Evolutionary conservation across 2,797 vertebrate species (phyloP).

Genomic region (Nannoperca obscura): DNA sequence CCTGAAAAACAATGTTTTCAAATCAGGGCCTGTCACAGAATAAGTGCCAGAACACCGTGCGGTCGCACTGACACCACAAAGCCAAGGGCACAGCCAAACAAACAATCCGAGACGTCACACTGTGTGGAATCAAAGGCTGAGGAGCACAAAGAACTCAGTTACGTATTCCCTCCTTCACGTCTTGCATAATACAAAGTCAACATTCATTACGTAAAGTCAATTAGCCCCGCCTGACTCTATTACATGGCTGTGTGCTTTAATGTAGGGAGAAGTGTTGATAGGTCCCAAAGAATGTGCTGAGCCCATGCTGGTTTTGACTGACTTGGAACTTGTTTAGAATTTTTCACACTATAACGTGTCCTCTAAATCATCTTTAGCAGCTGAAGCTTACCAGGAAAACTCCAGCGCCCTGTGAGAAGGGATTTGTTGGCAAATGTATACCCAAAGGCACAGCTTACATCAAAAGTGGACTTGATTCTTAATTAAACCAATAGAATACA

Average conservation of each 20-base stretch:
- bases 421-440: constrained; percentile 60
- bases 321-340: constrained; percentile 20
- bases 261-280: constrained; percentile 18
- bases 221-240: constrained; percentile 46
- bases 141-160: constrained; percentile 20
- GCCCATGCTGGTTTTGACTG: constrained; percentile 20
- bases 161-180: constrained; percentile 26
- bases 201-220: constrained; percentile 65
- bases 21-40: constrained; percentile 14
- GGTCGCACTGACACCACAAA: constrained; percentile 19
- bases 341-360: constrained; percentile 36
- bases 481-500: constrained; percentile 76
- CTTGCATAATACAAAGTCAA: constrained; percentile 53
- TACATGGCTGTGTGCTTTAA: constrained; percentile 43
- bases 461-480: constrained; percentile 67
- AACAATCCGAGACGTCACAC: constrained; percentile 13
- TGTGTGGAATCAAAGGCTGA: not conserved
- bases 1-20: constrained; percentile 29
- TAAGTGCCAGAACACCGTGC: not conserved
- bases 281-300: constrained; percentile 28
- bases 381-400: constrained; percentile 45
- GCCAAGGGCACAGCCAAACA: constrained; percentile 29
- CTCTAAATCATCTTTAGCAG: constrained; percentile 44
- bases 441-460: constrained; percentile 66
- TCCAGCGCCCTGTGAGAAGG: constrained; percentile 20